Evolutionary conservation across 1,140 invertebrate genomes (phyloP).

Genomic region (Monomorium pharaonis): DNA sequence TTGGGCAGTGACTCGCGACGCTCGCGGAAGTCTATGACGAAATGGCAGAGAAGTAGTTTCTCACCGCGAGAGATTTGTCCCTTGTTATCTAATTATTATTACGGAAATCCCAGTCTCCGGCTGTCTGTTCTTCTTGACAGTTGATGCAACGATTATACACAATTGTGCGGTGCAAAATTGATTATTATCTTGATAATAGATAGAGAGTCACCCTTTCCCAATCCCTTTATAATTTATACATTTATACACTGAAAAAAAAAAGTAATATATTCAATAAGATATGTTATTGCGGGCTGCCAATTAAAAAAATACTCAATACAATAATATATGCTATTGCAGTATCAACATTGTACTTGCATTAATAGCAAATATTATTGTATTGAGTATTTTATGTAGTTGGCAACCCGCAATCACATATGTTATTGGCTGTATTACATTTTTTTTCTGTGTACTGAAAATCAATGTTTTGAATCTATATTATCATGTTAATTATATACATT

Average conservation of each 20-base stretch:
- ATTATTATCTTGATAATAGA: background rate
- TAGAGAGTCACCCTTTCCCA: background rate
- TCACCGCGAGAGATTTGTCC: slow-evolving; percentile 26
- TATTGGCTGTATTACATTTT: no score
- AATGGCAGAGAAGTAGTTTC: slow-evolving; percentile 57
- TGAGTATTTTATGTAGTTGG: no score
- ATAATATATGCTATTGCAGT: no score
- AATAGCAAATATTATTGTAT: no score
- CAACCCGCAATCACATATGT: no score
- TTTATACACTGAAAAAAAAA: no score
- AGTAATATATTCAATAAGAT: no score
- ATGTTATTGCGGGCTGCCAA: no score
- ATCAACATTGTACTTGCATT: no score
- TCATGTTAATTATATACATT: background rate
- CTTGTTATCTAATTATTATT: slow-evolving; percentile 7
- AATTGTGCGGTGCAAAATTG: background rate
- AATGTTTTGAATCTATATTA: background rate
- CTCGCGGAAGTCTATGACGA: slow-evolving; percentile 66
- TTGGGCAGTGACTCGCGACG: slow-evolving; percentile 65
- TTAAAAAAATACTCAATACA: no score
- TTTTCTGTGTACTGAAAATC: background rate
- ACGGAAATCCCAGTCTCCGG: slow-evolving; percentile 2
- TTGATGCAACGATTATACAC: slow-evolving; percentile 19
- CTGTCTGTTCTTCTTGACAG: background rate
- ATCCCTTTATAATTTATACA: no score